Evolutionary conservation across 1,140 invertebrate genomes (phyloP).

Genomic region (Triops longicaudatus): DNA sequence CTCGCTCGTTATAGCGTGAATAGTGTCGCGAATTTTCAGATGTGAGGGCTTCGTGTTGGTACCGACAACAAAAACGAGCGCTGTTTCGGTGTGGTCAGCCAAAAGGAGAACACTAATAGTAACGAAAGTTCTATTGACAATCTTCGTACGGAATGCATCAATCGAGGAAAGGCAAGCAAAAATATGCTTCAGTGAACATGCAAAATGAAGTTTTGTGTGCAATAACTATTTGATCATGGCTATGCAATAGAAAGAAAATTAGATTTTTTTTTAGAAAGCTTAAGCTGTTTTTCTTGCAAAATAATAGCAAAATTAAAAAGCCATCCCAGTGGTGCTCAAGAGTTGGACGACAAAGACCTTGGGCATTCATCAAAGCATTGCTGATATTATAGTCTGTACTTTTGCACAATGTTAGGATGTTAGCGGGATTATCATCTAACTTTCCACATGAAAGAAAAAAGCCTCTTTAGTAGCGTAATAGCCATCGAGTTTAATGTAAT

Average conservation of each 20-base stretch:
- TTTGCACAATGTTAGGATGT: slow-evolving; percentile 2
- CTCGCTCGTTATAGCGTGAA: neutral
- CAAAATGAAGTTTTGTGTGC: too few relatives aligned
- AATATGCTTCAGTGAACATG: too few relatives aligned
- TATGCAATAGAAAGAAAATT: too few relatives aligned
- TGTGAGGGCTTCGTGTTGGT: neutral
- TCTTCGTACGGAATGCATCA: too few relatives aligned
- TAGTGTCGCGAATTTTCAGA: neutral
- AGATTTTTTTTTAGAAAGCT: too few relatives aligned
- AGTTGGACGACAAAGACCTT: neutral
- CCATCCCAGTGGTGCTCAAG: neutral
- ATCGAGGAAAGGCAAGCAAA: too few relatives aligned
- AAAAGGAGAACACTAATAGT: neutral
- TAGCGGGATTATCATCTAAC: neutral
- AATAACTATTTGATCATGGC: too few relatives aligned
- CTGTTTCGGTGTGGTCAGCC: neutral
- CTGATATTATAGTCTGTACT: neutral
- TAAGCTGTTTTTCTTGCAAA: too few relatives aligned
- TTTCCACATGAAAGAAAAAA: neutral
- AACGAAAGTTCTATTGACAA: neutral
- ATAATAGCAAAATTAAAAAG: too few relatives aligned
- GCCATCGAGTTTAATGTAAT: slow-evolving; percentile 12
- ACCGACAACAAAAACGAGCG: neutral
- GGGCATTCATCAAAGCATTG: neutral
- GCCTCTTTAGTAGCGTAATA: neutral